These are phyloP conservation scores for Mastomys coucha DNA, from an alignment of 2,113 vertebrate genomes.

Conservation along the genomic window DNA sequence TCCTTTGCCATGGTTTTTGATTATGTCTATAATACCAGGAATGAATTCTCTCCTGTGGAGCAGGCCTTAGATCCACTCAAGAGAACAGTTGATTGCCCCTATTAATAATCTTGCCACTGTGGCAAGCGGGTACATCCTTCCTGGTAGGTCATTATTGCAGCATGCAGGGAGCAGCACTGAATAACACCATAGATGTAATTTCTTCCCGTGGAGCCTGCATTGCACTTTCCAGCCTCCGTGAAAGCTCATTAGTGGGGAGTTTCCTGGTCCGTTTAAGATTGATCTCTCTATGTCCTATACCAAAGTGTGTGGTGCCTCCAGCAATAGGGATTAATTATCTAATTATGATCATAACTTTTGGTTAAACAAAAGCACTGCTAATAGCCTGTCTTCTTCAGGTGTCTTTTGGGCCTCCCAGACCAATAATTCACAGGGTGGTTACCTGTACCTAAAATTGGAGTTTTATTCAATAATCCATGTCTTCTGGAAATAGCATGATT, in stretches of 20 bases:
- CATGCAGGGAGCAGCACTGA: not conserved
- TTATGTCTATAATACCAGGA: not conserved
- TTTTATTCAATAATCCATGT: not conserved
- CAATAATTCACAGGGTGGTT: not conserved
- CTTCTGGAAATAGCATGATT: not conserved
- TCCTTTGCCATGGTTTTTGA: not conserved
- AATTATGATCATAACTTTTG: not conserved
- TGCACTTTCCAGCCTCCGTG: not conserved
- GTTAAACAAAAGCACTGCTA: not conserved
- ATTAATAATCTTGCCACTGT: not conserved
- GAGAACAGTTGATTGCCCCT: not conserved
- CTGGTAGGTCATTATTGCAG: not conserved
- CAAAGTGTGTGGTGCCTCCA: too few species aligned
- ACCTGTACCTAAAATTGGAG: too few species aligned
- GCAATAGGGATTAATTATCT: not conserved
- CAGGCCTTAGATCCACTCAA: not conserved
- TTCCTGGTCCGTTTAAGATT: not conserved
- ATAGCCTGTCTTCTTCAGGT: not conserved
- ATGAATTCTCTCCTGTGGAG: not conserved
- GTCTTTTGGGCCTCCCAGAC: not conserved
- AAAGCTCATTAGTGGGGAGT: not conserved
- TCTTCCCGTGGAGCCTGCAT: not conserved
- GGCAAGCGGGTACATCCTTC: not conserved
- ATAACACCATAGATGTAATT: not conserved
- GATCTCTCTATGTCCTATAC: not conserved